These are phyloP conservation scores for Orthosia incerta DNA, from an alignment of 2,888 invertebrate genomes.

Conservation along the genomic window DNA sequence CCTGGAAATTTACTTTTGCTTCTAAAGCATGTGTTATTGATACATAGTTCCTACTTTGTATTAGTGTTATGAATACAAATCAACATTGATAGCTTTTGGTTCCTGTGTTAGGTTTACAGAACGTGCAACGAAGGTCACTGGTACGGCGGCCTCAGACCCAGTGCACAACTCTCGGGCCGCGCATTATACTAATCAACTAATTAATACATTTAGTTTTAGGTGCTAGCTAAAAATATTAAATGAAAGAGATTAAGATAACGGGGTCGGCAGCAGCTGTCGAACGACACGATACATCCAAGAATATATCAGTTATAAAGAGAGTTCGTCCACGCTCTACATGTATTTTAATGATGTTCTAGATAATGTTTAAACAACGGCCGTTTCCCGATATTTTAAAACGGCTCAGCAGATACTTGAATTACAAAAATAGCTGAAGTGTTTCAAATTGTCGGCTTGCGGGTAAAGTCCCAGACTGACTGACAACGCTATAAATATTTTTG, in stretches of 20 bases:
- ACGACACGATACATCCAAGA: conserved; percentile 84
- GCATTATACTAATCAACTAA: not conserved
- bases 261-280: conserved; percentile 87
- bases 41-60: conserved; percentile 48
- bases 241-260: conserved; percentile 71
- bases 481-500: conserved; percentile 62
- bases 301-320: conserved; percentile 84
- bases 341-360: conserved; percentile 77
- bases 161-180: not conserved
- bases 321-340: conserved; percentile 76
- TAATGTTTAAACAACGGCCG: conserved; percentile 71
- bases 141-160: not conserved
- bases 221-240: conserved; percentile 51
- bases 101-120: conserved; percentile 46
- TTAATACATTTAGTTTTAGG: conserved; percentile 4
- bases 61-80: conserved; percentile 58
- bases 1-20: conserved; percentile 17
- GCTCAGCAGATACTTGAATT: conserved; percentile 63
- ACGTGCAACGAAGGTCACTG: conserved; percentile 41
- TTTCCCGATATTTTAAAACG: conserved; percentile 70
- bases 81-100: conserved; percentile 46
- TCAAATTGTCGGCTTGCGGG: conserved; percentile 61
- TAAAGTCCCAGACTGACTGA: conserved; percentile 62
- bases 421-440: conserved; percentile 69
- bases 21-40: conserved; percentile 30